Evolutionary conservation across 2,888 invertebrate genomes (phyloP), one percentile per base, ranked within the genome.

Genomic region (Drosophila sordidula): DNA sequence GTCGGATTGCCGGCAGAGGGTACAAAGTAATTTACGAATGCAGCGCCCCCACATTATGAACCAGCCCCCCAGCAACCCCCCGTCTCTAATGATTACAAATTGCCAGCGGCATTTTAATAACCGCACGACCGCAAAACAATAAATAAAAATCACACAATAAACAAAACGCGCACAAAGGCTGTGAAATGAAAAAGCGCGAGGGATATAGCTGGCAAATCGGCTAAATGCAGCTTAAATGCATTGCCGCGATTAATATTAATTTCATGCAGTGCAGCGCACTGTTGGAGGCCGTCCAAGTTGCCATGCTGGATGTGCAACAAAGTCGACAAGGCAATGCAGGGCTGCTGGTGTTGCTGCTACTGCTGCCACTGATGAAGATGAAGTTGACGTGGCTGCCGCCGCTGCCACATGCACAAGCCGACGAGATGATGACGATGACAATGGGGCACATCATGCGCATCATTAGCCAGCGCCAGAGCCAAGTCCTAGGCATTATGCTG

Each of bases 151-250:
- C 73, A 72, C 64, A 80, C 73, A 83, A 78, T 75, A 80, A 85
- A 82, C 71, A 76, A 55, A 71, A 62, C 22, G 64, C 56, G 54
- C 71, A 72, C 67, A 69, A 63, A 67, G 59, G 51, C 62, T 26
- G 45, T 12, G 56, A 65, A 79, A 76, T 62, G 61, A 74, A 76
- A 77, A 64, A 56, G 64, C 54, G 62, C 42, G 50, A 34, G 38
- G 65, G 59, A 71, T 70, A 56, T 67, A 56, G 77, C 69, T 78
- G 78, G 75, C 70, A 82, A 87, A 82, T 78, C 87, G 65, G 72
- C 87, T 83, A 77, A 85, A 87, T 75, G 83, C 79, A 85, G 87
- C 83, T 85, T 85, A 87, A 87, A 87, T 87, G 85, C 85, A 87
- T 83, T 76, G 77, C 81, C 61, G 75, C 79, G 85, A 85, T 85